Conservation (phyloP, 2,888 invertebrate genomes). For the Xylophagus ater region DNA sequence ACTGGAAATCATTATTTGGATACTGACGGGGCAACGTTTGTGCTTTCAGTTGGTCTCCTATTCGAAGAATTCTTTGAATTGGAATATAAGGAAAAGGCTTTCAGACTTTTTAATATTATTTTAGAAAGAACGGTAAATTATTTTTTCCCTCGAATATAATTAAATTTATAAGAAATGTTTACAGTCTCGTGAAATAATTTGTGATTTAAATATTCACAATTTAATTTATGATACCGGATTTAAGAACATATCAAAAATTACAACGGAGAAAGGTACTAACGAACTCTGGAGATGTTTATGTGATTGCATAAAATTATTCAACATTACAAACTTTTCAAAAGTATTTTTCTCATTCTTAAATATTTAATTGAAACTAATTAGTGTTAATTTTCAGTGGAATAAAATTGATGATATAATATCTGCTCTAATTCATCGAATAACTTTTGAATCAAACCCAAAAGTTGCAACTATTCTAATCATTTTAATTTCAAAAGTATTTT, state of each 20-base stretch:
- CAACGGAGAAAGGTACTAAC: conserved; percentile 21
- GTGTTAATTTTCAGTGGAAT: conserved; percentile 28
- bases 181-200: conserved; percentile 24
- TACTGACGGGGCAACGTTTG: conserved; percentile 24
- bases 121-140: conserved; percentile 25
- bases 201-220: conserved; percentile 29
- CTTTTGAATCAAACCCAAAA: conserved; percentile 23
- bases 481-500: conserved; percentile 24
- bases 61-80: conserved; percentile 28
- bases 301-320: conserved; percentile 25
- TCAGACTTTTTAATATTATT: conserved; percentile 26
- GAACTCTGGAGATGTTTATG: conserved; percentile 30
- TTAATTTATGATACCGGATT: conserved; percentile 31
- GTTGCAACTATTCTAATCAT: conserved; percentile 25
- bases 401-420: conserved; percentile 33
- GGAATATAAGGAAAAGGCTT: conserved; percentile 28
- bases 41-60: conserved; percentile 30
- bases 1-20: conserved; percentile 6
- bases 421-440: conserved; percentile 26
- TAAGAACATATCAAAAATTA: conserved; percentile 25
- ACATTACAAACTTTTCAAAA: conserved; percentile 4
- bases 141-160: background rate
- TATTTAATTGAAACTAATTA: background rate
- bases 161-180: background rate
- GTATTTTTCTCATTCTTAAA: conserved; percentile 6